phyloP scores from a whole-genome alignment of 2,113 vertebrate species.

The Phocoena sinus region DNA sequence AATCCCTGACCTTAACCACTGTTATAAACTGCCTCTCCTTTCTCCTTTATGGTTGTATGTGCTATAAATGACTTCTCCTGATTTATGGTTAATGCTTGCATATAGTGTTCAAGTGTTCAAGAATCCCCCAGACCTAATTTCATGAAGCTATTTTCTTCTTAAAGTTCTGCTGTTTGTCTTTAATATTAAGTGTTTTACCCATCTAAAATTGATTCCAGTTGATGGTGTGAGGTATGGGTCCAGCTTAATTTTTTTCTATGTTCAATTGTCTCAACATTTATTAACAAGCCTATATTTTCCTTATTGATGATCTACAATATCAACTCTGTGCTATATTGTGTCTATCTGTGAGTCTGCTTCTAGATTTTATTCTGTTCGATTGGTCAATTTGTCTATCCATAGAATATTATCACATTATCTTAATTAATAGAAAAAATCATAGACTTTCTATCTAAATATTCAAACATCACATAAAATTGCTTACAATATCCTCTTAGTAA shows the following conservation, averaged over 20 bases:
- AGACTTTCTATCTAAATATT: neutral
- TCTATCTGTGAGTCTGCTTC: neutral
- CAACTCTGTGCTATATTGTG: neutral
- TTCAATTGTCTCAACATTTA: neutral
- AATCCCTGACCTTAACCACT: neutral
- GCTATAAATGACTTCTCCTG: neutral
- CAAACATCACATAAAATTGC: neutral
- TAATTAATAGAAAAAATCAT: neutral
- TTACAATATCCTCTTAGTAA: neutral
- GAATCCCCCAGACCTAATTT: neutral
- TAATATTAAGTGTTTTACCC: neutral
- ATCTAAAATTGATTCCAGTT: neutral
- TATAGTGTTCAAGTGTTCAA: neutral
- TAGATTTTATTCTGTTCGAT: neutral
- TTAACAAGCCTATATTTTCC: neutral
- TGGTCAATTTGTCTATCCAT: neutral
- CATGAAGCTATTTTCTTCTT: neutral
- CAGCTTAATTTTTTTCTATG: neutral
- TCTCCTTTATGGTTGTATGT: neutral
- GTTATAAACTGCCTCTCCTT: neutral
- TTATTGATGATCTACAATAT: neutral
- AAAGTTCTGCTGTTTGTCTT: neutral
- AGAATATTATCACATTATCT: neutral
- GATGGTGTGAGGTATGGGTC: neutral
- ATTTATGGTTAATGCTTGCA: neutral